Evolutionary conservation across 2,888 invertebrate species (phyloP).

Genomic region (Caenorhabditis sp.): DNA sequence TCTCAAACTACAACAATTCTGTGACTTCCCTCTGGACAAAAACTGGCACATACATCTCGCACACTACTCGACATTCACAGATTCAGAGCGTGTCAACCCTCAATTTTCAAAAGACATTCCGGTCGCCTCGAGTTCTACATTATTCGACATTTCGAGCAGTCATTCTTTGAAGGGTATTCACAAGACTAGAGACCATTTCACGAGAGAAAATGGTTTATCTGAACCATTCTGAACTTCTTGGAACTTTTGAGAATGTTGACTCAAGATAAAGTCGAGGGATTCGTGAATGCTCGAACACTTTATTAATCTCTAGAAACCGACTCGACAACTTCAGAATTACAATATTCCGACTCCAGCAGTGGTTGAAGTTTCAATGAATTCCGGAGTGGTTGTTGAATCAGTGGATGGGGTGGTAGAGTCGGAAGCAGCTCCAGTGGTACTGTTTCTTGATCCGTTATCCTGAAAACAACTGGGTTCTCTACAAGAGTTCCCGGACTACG

Average conservation of each 20-base stretch:
- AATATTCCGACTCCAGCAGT: too few relatives aligned
- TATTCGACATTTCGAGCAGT: background rate
- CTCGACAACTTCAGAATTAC: too few relatives aligned
- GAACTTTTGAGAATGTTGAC: too few relatives aligned
- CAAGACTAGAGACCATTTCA: background rate
- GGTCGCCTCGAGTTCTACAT: background rate
- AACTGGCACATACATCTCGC: background rate
- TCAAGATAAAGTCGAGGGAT: too few relatives aligned
- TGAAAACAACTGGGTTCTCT: too few relatives aligned
- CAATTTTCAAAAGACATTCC: background rate
- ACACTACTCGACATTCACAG: background rate
- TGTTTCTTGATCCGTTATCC: background rate
- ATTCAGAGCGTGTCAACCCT: constrained; percentile 6
- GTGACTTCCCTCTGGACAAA: background rate
- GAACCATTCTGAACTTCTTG: too few relatives aligned
- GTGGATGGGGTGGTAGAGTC: background rate
- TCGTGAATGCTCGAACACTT: too few relatives aligned
- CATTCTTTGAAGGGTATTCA: background rate
- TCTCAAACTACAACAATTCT: background rate
- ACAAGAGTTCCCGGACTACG: too few relatives aligned
- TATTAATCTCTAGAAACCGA: too few relatives aligned
- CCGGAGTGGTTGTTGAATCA: background rate
- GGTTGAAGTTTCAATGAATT: background rate
- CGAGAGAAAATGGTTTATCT: background rate
- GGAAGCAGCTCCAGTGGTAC: background rate